Evolutionary conservation across 1,140 invertebrate genomes (phyloP), one percentile per base, ranked within the genome.

Genomic region (Drosophila bocki): DNA sequence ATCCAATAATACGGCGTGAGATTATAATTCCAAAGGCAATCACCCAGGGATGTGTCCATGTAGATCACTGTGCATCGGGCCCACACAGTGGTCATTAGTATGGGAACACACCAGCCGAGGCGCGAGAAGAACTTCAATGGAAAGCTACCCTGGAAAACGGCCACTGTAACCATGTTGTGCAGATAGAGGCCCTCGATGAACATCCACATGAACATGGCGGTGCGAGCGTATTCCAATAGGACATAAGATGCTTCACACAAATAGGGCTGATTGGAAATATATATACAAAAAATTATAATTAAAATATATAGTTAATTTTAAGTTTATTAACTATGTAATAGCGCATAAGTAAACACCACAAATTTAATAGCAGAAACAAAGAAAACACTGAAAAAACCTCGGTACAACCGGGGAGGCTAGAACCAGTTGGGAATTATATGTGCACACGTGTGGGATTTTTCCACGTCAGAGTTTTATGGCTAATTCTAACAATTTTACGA

Each of bases 141-240:
- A 5, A 96, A 95, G 47, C 95, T 95, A 54, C 96, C 96, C 90
- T 97, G 95, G 84, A 98, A 97, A 0, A 97, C 96, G 1, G 96
- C 95, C 2, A 97, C 95, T 1, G 97, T 96, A 15, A 97, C 95
- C 92, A 97, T 95, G 83, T 97, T 98, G 91, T 98, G 97, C 19
- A 98, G 93, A 87, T 97, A 97, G 17, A 98, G 93, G 1, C 98
- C 97, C 91, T 98, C 97, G 33, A 98, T 96, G 81, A 98, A 98
- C 97, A 98, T 98, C 97, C 97, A 98, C 95, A 97, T 97, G 86
- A 98, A 98, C 95, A 97, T 97, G 1, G 97, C 97, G 0, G 97
- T 97, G 69, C 96, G 95, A 0, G 96, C 95, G 91, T 98, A 98
- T 92, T 98, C 98, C 76, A 98, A 87, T 1, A 98, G 92, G 0